Conservation (phyloP, 1,140 invertebrate genomes). For the Hormaphis cornu region DNA sequence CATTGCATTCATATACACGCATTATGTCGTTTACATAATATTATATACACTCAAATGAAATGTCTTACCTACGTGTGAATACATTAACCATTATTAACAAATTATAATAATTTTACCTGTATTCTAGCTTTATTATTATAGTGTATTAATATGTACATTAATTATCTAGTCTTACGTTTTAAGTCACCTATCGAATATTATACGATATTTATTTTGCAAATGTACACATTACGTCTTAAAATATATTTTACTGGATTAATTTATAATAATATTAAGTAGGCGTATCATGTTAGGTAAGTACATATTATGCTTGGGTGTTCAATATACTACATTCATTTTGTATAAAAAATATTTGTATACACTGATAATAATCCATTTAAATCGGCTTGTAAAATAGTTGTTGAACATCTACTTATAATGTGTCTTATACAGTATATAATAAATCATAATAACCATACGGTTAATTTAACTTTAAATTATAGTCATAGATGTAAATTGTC, state of each 20-base stretch:
- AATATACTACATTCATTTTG: not conserved
- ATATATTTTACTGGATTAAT: slow-evolving; percentile 5
- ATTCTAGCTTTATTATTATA: slow-evolving; percentile 18
- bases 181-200: not conserved
- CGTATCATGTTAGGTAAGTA: not conserved
- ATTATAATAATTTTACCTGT: not conserved
- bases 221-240: slow-evolving; percentile 7
- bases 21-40: not conserved
- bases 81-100: slow-evolving; percentile 19
- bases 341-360: too few species aligned
- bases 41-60: not conserved
- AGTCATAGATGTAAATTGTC: not conserved
- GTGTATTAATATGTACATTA: slow-evolving; percentile 19
- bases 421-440: too few species aligned
- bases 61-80: slow-evolving; percentile 8
- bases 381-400: too few species aligned
- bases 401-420: not conserved
- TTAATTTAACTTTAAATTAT: too few species aligned
- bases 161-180: slow-evolving; percentile 15
- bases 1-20: not conserved
- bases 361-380: too few species aligned
- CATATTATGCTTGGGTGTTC: not conserved
- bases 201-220: not conserved
- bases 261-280: slow-evolving; percentile 6
- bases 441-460: too few species aligned